Conservation (phyloP, 2,797 vertebrate genomes). For the Thaleichthys pacificus region DNA sequence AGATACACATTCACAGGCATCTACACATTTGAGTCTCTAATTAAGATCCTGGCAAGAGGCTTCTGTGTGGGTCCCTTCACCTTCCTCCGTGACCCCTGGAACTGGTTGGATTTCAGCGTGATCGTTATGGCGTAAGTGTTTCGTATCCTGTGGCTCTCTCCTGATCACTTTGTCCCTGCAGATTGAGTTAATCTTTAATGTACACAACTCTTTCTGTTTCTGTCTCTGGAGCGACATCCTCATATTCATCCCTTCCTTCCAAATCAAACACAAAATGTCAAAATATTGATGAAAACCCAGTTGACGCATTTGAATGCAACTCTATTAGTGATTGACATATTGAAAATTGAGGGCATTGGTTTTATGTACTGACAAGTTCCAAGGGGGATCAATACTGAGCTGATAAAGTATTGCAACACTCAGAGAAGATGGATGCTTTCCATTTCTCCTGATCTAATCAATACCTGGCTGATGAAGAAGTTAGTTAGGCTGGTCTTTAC, state of each 20-base stretch:
- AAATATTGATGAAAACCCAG: not conserved
- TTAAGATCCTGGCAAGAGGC: conserved; percentile 95
- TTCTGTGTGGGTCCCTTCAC: conserved; percentile 95
- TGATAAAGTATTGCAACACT: not conserved
- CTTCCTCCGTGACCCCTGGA: conserved; percentile 97
- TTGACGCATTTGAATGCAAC: not conserved
- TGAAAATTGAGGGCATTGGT: conserved; percentile 7
- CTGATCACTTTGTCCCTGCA: not conserved
- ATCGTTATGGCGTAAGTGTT: conserved; percentile 96
- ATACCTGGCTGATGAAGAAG: not conserved
- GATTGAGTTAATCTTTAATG: not conserved
- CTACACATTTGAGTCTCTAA: conserved; percentile 96
- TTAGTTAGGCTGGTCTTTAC: not conserved
- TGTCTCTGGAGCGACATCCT: not conserved
- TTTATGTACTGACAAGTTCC: conserved; percentile 14
- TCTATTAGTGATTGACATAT: conserved; percentile 4
- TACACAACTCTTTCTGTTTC: not conserved
- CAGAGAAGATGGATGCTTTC: conserved; percentile 1
- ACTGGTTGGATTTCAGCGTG: conserved; percentile 98
- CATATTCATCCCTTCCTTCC: not conserved
- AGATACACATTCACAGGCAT: conserved; percentile 90
- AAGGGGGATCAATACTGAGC: not conserved
- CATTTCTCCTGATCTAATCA: not conserved
- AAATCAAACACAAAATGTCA: not conserved
- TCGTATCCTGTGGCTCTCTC: not conserved